Conservation (phyloP, 92 coral and sea anemone species). For the Palythoa caribaeorum region DNA sequence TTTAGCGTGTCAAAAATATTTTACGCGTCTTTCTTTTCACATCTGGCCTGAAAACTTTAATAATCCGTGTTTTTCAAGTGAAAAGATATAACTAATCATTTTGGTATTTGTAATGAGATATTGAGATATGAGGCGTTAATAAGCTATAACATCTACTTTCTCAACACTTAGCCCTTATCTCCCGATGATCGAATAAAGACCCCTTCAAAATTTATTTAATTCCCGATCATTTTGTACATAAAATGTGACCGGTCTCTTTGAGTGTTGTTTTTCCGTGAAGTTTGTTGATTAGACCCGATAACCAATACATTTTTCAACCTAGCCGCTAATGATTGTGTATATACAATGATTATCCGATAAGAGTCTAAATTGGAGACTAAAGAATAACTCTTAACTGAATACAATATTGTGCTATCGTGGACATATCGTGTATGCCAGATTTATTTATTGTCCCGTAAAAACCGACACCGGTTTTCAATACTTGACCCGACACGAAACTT, state of each 20-base stretch:
- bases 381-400: too few relatives aligned
- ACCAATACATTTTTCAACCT: conserved; percentile 11
- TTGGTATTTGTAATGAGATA: conserved; percentile 23
- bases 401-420: too few relatives aligned
- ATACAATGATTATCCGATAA: too few relatives aligned
- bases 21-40: neutral
- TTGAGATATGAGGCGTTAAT: conserved; percentile 11
- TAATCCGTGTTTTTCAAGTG: neutral
- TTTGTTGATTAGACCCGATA: conserved; percentile 26
- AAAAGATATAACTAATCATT: conserved; percentile 6
- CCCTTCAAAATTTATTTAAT: neutral
- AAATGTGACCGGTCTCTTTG: conserved; percentile 34
- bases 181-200: conserved; percentile 34
- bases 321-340: neutral
- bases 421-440: too few relatives aligned
- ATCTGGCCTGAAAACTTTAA: neutral
- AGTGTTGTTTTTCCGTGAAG: conserved; percentile 8
- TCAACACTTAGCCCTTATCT: conserved; percentile 23
- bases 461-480: neutral
- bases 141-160: neutral
- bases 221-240: conserved; percentile 12
- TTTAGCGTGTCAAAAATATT: neutral
- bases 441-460: too few relatives aligned
- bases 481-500: conserved; percentile 22
- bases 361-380: too few relatives aligned